Evolutionary conservation across 1,140 invertebrate species (phyloP).

Genomic region (Lordiphosa collinella): DNA sequence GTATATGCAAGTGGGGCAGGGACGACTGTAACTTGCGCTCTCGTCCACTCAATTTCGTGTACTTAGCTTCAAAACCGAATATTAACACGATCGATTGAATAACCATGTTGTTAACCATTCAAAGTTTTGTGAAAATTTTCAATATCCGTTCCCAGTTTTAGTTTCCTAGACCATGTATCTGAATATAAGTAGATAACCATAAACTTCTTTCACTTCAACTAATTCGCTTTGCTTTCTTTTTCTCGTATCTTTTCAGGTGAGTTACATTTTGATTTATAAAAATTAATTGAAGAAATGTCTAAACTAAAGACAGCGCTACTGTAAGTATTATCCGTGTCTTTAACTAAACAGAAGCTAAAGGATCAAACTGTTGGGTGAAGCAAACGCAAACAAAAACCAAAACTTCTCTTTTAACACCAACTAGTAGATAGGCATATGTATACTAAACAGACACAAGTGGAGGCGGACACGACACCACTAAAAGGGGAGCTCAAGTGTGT

Average conservation of each 20-base stretch:
- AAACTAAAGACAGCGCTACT: slow-evolving; percentile 32
- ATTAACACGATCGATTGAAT: too few species aligned
- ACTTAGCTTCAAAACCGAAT: too few species aligned
- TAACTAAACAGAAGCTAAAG: slow-evolving; percentile 2
- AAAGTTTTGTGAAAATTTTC: too few species aligned
- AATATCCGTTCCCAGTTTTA: too few species aligned
- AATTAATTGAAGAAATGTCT: slow-evolving; percentile 5
- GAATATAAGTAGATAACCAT: too few species aligned
- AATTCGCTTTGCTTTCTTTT: not conserved
- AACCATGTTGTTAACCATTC: too few species aligned
- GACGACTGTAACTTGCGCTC: too few species aligned
- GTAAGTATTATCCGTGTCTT: slow-evolving; percentile 48
- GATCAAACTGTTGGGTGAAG: not conserved
- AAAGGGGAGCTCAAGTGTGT: slow-evolving; percentile 7
- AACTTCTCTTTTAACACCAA: not conserved
- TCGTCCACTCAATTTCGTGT: too few species aligned
- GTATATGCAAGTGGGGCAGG: too few species aligned
- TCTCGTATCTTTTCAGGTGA: slow-evolving; percentile 55
- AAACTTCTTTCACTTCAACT: not conserved
- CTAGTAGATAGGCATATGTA: not conserved
- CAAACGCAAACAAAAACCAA: not conserved
- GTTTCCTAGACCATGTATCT: too few species aligned
- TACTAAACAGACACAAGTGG: slow-evolving; percentile 1
- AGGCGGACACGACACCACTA: not conserved
- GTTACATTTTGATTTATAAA: slow-evolving; percentile 17